A percentile compares a stretch with the other conserved stretches of the same genome.
Evolutionary conservation across 2,113 vertebrate species (phyloP).

Genomic region (Etia nguti): DNA sequence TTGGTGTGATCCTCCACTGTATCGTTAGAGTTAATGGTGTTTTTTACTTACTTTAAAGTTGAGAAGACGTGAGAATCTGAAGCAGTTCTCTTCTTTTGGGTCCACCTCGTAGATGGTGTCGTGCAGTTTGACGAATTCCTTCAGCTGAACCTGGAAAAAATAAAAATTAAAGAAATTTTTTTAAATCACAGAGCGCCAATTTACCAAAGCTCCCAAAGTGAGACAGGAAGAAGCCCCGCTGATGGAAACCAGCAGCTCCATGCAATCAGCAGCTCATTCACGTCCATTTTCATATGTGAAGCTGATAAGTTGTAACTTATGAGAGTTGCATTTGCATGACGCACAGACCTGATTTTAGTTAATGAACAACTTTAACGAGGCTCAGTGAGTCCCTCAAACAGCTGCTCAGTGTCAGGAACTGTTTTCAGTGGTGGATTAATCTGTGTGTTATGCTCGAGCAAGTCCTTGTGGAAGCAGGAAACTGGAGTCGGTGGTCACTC

Average conservation of each 20-base stretch:
- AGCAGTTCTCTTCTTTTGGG: slow-evolving; percentile 75
- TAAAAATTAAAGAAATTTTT: not conserved
- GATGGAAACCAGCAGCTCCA: not conserved
- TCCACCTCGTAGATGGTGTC: slow-evolving; percentile 85
- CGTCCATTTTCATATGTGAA: not conserved
- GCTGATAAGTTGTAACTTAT: not conserved
- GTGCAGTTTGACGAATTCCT: slow-evolving; percentile 87
- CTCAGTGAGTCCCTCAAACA: not conserved
- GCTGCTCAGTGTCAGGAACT: not conserved
- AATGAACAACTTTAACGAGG: not conserved
- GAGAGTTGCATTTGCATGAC: not conserved
- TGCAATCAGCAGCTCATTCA: not conserved
- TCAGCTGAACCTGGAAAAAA: slow-evolving; percentile 83
- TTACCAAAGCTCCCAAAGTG: not conserved
- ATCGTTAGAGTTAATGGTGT: not conserved
- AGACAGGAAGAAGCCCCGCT: not conserved
- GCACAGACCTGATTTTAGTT: not conserved
- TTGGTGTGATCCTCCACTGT: not conserved
- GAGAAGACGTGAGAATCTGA: slow-evolving; percentile 81
- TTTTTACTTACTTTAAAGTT: slow-evolving; percentile 77
- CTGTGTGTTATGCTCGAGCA: not conserved
- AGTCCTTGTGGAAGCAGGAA: not conserved
- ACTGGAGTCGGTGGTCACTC: not conserved
- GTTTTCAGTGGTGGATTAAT: not conserved
- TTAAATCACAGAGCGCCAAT: not conserved